Base-by-base conservation (phyloP, 2,888 invertebrate genomes). In the Frankliniella intonsa region DNA sequence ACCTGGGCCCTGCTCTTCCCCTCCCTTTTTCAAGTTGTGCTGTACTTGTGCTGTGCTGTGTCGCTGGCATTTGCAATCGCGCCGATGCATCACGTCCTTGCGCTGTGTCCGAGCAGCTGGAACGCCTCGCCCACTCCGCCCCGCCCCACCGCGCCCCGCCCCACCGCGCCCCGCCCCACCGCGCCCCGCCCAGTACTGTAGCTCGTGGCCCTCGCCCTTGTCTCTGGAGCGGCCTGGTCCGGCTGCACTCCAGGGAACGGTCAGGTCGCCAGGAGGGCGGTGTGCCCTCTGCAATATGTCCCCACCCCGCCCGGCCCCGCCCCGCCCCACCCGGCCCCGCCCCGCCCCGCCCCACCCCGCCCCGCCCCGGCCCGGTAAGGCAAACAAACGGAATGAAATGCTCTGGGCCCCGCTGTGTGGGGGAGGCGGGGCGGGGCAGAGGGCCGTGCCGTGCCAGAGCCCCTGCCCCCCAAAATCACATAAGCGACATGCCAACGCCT, bases 301-400 rank as follows among this genome's bases (percentile, higher is more conserved):
- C 38, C 38, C 38, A 5, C 38, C 38, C 38, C 38, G 5, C 3
- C 5, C n/a, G n/a, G n/a, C n/a, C n/a, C n/a, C n/a, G n/a, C n/a
- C n/a, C n/a, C n/a, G n/a, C n/a, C n/a, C n/a, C n/a, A n/a, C n/a
- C n/a, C n/a, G n/a, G n/a, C n/a, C n/a, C n/a, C n/a, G n/a, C n/a
- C n/a, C n/a, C n/a, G n/a, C n/a, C 55, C 55, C 55, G 55, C 12
- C 14, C 51, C 51, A 51, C 51, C 51, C 51, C 10, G 51, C 14
- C 55, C 55, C 55, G 14, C 55, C 10, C 10, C 3, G 55, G 55
- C 69, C 69, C 69, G 14, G 17, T 76, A 76, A 25, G 22, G 69
- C 69, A 76, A 76, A 76, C 25, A 76, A 22, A n/a, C 69, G 69
- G 69, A 76, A 76, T 25, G 69, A 76, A 76, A 76, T 76, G 69